Base-by-base conservation (phyloP, 2,113 vertebrate genomes). In the Pelobates fuscus region DNA sequence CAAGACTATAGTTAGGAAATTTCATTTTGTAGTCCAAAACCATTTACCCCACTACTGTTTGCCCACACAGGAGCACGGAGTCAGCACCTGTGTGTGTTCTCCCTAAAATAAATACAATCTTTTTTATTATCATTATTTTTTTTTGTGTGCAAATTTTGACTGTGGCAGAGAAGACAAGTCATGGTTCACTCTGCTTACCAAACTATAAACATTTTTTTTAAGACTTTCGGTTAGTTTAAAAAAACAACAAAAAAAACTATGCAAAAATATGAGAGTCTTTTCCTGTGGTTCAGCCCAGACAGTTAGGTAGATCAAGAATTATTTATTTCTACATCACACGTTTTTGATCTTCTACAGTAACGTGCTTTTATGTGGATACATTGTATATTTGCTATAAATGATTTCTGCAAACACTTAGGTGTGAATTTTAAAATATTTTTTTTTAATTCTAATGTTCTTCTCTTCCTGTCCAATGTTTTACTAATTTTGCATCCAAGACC, bases 121-220 rank as follows among this genome's bases (percentile, higher is more conserved):
- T 37, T 37, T 37, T 10, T 37, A 5, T 37, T 37, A 5, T 10
- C 5, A 37, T 6, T 37, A 37, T 37, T 37, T 37, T 37, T 10
- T 37, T 6, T 6, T 37, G n/a, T n/a, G n/a, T n/a, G 32, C 10
- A n/a, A 52, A 17, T 0, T 20, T 21, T 29, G 27, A 24, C 20
- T 72, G 59, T 41, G 59, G 70, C 27, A 4, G 43, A 57, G 18
- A 54, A 44, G 23, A 27, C 24, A 63, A 24, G 62, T 43, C 63
- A 59, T 72, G 70, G 70, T 63, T 71, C 69, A 43, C 26, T 25
- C 69, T 60, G 59, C 57, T 57, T 72, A 72, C 70, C 70, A 4
- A 72, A 52, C 44, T 41, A 63, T 72, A 72, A 72, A 72, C 70
- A 72, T 72, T 72, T 72, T 62, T 25, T 55, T 54, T 72, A 72